A percentile compares a stretch with the other conserved stretches of the same genome.
Evolutionary conservation across 2,113 vertebrate genomes (phyloP).

Genomic region (Phyllostomus discolor): DNA sequence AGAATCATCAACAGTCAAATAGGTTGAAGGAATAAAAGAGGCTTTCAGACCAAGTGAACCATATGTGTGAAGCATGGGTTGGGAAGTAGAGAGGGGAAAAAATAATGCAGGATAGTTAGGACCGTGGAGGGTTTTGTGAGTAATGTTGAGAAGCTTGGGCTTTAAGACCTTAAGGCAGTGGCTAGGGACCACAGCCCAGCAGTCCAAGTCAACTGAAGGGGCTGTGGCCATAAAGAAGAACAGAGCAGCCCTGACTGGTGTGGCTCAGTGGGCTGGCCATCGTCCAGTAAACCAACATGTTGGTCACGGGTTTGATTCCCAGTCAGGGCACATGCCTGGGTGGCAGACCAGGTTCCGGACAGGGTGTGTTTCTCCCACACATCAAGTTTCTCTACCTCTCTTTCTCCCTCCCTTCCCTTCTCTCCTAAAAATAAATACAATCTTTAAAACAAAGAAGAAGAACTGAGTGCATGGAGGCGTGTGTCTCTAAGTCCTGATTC

Average conservation of each 20-base stretch:
- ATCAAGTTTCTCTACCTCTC: no score
- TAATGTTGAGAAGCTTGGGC: background rate
- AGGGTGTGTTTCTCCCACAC: no score
- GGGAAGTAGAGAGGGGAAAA: background rate
- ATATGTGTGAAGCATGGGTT: background rate
- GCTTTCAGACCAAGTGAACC: background rate
- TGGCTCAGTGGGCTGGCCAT: no score
- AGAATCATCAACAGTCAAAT: background rate
- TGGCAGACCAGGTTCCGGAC: no score
- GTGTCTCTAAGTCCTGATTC: background rate
- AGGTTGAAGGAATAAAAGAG: background rate
- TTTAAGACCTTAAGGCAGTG: background rate
- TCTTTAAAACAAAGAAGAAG: background rate
- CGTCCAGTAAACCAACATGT: no score
- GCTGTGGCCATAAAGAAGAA: background rate
- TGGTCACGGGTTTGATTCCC: no score
- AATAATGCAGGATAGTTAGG: background rate
- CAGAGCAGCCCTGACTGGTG: background rate
- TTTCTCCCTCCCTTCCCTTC: no score
- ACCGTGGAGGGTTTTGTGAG: background rate
- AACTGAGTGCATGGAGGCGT: background rate
- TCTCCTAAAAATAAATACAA: no score
- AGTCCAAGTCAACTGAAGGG: background rate
- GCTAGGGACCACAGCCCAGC: background rate
- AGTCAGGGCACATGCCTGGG: no score